Base-by-base conservation (phyloP, 2,113 vertebrate genomes). In the Empidonax traillii region DNA sequence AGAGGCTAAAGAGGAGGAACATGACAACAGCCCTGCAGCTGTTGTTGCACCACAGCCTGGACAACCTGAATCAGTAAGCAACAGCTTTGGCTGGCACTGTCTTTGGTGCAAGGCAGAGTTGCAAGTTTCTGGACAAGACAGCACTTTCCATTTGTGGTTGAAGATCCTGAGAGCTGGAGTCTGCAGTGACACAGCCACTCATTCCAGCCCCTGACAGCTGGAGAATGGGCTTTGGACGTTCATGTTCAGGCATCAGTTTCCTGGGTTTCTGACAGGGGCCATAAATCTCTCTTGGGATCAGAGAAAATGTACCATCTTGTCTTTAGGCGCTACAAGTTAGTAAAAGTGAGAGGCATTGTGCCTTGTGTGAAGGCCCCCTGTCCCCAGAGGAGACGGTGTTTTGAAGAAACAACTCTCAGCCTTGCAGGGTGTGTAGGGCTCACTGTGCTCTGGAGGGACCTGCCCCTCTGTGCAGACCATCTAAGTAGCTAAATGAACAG, bases 1-100 rank as follows among this genome's bases (percentile, higher is more conserved):
- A 93, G 99, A 99, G 90, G 99, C 98, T 75, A 98, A 98, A 49
- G 99, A 99, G 1, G 99, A 99, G 56, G 98, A 99, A 5, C 98
- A 99, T 19, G 99, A 99, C 10, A 99, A 99, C 27, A 98, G 99
- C 85, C 97, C 98, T 35, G 35, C 99, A 1, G 99, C 99, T 2
- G 99, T 99, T 94, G 99, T 99, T 2, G 99, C 99, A 8, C 99
- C 99, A 17, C 98, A 99, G 79, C 99, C 99, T 13, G 99, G 99
- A 89, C 99, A 99, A 97, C 99, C 99, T 58, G 99, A 99, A 98
- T 99, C 99, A 93, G 99, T 99, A 97, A 98, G 99, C 80, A 25
- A 13, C 51, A 17, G 83, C 43, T 83, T 30, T 68, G 56, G 39
- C 65, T 56, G 59, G 72, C n/a, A 5, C 67, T 77, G 23, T 24